phyloP scores from a whole-genome alignment of 2,113 vertebrate species.

The Rutilus rutilus region DNA sequence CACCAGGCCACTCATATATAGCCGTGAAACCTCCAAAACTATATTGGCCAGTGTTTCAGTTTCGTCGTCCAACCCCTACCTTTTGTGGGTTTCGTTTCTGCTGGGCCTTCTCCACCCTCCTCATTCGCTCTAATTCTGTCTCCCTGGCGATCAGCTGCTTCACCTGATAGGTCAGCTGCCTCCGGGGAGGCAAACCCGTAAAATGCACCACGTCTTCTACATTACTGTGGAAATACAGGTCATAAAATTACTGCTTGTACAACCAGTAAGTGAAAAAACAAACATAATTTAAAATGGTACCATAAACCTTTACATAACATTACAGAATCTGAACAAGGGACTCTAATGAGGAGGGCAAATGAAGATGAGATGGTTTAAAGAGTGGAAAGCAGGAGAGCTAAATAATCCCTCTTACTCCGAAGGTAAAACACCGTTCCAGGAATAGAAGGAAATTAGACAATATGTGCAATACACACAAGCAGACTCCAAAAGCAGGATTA shows the following conservation, averaged over 20 bases:
- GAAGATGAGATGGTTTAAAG: not conserved
- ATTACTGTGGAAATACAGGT: constrained; percentile 72
- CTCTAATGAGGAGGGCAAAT: not conserved
- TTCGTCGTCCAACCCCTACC: too few relatives aligned
- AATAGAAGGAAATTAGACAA: not conserved
- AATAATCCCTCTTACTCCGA: constrained; percentile 8
- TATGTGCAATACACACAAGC: not conserved
- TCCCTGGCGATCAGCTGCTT: constrained; percentile 94
- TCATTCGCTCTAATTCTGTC: constrained; percentile 94
- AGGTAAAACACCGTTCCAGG: not conserved
- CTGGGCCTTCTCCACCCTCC: constrained; percentile 81
- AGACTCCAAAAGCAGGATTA: constrained; percentile 5
- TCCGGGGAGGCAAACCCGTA: constrained; percentile 81
- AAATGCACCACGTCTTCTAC: constrained; percentile 88
- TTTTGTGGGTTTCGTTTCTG: constrained; percentile 62
- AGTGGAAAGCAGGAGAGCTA: not conserved
- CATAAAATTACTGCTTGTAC: not conserved
- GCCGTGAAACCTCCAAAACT: too few relatives aligned
- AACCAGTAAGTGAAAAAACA: not conserved
- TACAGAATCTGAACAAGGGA: not conserved
- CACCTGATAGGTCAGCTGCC: constrained; percentile 91
- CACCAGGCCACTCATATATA: too few relatives aligned
- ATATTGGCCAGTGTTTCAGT: too few relatives aligned
- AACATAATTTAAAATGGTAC: not conserved
- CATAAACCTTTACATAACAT: not conserved